Evolutionary conservation across 2,888 invertebrate species (phyloP).

Genomic region (Drosophila sordidapex): DNA sequence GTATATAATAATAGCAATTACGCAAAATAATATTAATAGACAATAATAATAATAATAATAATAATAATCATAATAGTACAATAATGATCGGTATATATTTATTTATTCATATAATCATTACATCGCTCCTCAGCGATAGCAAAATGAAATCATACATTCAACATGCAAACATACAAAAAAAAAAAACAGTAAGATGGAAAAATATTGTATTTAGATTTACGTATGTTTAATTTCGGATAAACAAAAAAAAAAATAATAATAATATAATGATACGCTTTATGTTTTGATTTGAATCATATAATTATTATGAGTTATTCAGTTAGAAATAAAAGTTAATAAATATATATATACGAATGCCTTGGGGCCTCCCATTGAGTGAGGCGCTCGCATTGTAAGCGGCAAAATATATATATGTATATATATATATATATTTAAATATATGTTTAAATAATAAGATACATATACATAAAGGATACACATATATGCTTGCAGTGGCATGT

Average conservation of each 20-base stretch:
- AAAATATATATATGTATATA: neutral
- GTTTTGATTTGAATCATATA: conserved; percentile 25
- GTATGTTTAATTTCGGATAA: neutral
- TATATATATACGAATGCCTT: conserved; percentile 21
- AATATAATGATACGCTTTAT: conserved; percentile 3
- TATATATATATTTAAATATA: neutral
- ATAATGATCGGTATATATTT: conserved; percentile 60
- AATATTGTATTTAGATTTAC: conserved; percentile 8
- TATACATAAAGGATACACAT: conserved; percentile 18
- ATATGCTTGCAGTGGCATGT: conserved; percentile 58
- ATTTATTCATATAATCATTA: conserved; percentile 42
- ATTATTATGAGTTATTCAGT: conserved; percentile 23
- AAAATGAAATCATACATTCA: conserved; percentile 47
- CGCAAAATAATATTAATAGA: conserved; percentile 74
- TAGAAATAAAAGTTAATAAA: conserved; percentile 17
- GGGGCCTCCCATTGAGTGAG: neutral
- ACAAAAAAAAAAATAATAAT: neutral
- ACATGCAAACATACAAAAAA: conserved; percentile 57
- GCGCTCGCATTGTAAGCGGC: neutral
- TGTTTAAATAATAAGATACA: conserved; percentile 24
- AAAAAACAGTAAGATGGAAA: conserved; percentile 10
- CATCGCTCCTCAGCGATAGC: conserved; percentile 34
- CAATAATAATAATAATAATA: conserved; percentile 65
- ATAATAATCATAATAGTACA: conserved; percentile 65
- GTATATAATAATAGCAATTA: conserved; percentile 73